Evolutionary conservation across 2,888 invertebrate species (phyloP).

Genomic region (Cerastis rubricosa): DNA sequence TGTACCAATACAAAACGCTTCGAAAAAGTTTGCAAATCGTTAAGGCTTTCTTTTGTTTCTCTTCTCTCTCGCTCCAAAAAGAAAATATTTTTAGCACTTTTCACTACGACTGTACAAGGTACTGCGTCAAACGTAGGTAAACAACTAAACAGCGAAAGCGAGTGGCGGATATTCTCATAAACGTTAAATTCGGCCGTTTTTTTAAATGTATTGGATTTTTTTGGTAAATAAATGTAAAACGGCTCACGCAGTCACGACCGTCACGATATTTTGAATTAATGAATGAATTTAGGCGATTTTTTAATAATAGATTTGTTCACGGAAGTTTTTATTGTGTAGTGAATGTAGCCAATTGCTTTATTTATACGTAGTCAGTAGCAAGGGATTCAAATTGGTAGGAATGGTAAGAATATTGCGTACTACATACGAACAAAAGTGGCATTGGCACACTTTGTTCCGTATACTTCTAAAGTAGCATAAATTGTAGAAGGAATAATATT

Average conservation of each 20-base stretch:
- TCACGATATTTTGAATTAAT: constrained; percentile 19
- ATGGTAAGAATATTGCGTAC: background rate
- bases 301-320: constrained; percentile 5
- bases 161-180: constrained; percentile 45
- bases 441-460: too few species aligned
- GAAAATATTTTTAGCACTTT: constrained; percentile 21
- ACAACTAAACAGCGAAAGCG: constrained; percentile 54
- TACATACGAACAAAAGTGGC: background rate
- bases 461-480: too few species aligned
- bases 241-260: constrained; percentile 28
- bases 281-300: background rate
- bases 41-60: too few species aligned
- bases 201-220: constrained; percentile 40
- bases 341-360: background rate
- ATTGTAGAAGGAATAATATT: too few species aligned
- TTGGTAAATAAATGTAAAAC: constrained; percentile 27
- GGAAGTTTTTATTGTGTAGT: background rate
- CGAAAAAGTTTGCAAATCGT: too few species aligned
- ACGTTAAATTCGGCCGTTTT: constrained; percentile 51
- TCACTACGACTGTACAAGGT: constrained; percentile 34
- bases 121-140: constrained; percentile 29
- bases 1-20: too few species aligned
- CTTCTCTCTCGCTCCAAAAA: too few species aligned
- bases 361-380: background rate
- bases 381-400: background rate